Conservation (phyloP, 2,797 vertebrate species). For the Scarus forsteni region DNA sequence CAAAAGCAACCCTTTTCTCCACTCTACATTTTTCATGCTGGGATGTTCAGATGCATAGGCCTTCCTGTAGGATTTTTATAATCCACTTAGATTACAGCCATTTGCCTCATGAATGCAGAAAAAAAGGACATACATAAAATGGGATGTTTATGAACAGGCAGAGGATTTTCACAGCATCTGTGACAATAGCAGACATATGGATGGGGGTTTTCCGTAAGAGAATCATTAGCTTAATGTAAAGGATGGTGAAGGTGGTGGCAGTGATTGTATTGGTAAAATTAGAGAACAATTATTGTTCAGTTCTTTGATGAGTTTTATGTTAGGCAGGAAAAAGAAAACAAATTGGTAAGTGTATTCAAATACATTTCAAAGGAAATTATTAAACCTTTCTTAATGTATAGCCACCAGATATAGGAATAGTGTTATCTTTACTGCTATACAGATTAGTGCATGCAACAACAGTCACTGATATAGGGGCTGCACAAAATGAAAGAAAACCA, state of each 20-base stretch:
- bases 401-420: too few species aligned
- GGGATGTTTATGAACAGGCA: constrained; percentile 24
- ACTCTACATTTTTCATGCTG: constrained; percentile 59
- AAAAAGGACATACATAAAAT: constrained; percentile 26
- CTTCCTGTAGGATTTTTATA: constrained; percentile 43
- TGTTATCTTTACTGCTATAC: too few species aligned
- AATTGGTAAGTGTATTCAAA: too few species aligned
- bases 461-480: too few species aligned
- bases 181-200: constrained; percentile 12
- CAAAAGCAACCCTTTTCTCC: constrained; percentile 29
- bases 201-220: constrained; percentile 30
- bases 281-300: too few species aligned
- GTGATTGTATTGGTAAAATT: constrained; percentile 5
- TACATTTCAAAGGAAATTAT: too few species aligned
- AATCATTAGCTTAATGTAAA: constrained; percentile 30
- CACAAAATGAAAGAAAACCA: too few species aligned
- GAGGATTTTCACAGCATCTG: constrained; percentile 19
- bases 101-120: constrained; percentile 35
- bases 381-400: too few species aligned
- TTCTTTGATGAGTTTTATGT: too few species aligned
- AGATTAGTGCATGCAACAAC: too few species aligned
- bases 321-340: too few species aligned
- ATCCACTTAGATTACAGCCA: constrained; percentile 52
- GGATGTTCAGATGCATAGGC: constrained; percentile 45
- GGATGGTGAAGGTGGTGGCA: constrained; percentile 10